Conservation (phyloP, 2,113 vertebrate genomes). For the Sigmodon hispidus region DNA sequence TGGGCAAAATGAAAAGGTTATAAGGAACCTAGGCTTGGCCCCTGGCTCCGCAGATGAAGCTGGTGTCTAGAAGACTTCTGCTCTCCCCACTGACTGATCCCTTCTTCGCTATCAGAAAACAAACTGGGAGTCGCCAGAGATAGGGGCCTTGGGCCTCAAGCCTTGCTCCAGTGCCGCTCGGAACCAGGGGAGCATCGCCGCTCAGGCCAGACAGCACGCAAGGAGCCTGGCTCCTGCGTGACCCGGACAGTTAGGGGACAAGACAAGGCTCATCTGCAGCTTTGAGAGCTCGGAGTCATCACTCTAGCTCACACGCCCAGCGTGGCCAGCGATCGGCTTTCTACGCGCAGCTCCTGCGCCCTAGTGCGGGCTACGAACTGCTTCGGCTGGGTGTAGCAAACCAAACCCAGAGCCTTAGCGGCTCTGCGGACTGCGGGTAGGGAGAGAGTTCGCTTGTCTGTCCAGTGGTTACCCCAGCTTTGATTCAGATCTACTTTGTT, state of each 20-base stretch:
- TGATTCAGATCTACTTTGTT: conserved; percentile 7
- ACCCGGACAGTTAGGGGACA: neutral
- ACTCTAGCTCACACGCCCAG: neutral
- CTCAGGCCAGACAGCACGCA: neutral
- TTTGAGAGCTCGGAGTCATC: neutral
- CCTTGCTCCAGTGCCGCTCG: neutral
- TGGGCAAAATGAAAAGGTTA: neutral
- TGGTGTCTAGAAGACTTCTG: conserved; percentile 20
- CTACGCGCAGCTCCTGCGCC: conserved; percentile 19
- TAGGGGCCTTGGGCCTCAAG: conserved; percentile 36
- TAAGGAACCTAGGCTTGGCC: conserved; percentile 4
- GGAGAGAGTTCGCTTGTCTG: neutral
- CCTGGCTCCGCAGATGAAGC: conserved; percentile 18
- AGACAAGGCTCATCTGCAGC: neutral
- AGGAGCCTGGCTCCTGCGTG: neutral
- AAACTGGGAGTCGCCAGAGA: conserved; percentile 59
- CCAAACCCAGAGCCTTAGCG: neutral
- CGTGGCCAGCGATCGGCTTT: neutral
- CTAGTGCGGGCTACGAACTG: conserved; percentile 17
- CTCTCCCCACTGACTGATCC: conserved; percentile 44
- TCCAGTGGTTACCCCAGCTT: neutral
- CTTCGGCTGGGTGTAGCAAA: neutral
- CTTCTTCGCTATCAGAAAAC: conserved; percentile 68
- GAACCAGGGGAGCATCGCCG: neutral
- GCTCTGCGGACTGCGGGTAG: neutral